Conservation (phyloP, 2,797 vertebrate genomes). For the Thunnus albacares region DNA sequence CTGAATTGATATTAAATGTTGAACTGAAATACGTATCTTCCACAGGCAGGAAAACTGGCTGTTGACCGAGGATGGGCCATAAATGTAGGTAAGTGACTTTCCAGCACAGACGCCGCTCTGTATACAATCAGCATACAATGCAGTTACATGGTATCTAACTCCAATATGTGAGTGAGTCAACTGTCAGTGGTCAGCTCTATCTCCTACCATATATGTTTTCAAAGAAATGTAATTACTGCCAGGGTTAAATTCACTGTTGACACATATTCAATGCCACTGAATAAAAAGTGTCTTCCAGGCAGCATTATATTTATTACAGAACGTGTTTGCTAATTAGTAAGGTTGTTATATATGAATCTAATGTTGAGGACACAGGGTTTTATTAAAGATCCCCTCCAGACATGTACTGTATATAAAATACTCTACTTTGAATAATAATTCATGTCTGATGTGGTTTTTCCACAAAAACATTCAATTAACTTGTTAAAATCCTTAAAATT, state of each 20-base stretch:
- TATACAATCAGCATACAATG: background rate
- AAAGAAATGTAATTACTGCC: background rate
- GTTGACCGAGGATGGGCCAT: constrained; percentile 97
- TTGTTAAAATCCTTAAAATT: no score
- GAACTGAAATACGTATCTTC: constrained; percentile 54
- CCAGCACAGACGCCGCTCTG: constrained; percentile 1
- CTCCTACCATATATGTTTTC: background rate
- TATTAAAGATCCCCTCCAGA: no score
- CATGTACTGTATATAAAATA: no score
- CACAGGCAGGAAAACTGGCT: constrained; percentile 95
- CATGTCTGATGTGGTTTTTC: no score
- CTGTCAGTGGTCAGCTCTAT: background rate
- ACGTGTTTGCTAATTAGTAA: background rate
- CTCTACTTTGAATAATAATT: no score
- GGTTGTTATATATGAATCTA: background rate
- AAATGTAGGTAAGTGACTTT: constrained; percentile 93
- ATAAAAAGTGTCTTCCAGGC: no score
- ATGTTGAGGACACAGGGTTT: background rate
- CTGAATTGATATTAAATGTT: background rate
- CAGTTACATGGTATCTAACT: background rate
- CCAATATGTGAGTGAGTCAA: background rate
- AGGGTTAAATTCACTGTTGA: background rate
- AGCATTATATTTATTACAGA: background rate
- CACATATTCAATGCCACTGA: background rate
- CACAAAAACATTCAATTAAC: no score